Evolutionary conservation across 2,797 vertebrate genomes (phyloP), one percentile per base, ranked within the genome.

Genomic region (Coregonus ussuriensis): DNA sequence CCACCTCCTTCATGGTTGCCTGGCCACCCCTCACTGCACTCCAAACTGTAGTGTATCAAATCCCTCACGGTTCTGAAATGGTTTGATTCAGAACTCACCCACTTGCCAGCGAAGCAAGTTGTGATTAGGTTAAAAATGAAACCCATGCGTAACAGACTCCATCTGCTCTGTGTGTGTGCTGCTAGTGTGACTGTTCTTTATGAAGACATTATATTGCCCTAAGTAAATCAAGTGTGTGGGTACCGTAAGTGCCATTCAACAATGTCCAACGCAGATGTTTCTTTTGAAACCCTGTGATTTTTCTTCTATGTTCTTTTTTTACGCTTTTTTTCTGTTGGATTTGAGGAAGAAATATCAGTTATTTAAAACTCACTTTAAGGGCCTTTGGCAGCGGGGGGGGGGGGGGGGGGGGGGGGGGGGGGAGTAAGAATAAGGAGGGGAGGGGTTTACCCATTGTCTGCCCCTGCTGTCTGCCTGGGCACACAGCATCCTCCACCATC

Each of bases 81-180:
- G 31, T 33, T 33, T 33, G 82, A 56, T 83, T 87, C 81, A 81
- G 82, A 83, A 89, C 85, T 86, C n/a, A 47, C 83, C 67, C 62
- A 78, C 77, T 86, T 74, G 75, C 67, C 54, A 82, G 73, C 74
- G 78, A 82, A 80, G 83, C 81, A 87, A 81, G 84, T 88, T 84
- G 31, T 33, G 31, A 33, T 33, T 33, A 33, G 77, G 81, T 87
- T 82, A 74, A 69, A 83, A 72, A 80, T 84, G 80, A 92, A 91
- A 87, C 83, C 88, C 83, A 65, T 88, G 87, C 71, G 91, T 89
- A 90, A 91, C 84, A 74, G 73, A 71, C 81, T 86, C 87, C 87
- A 88, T 91, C 89, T 90, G 88, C 71, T 31, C 65, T 41, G 56
- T 77, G 75, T 69, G 73, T 72, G 35, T 79, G 74, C 74, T 81